These are phyloP conservation scores for Hirundichthys speculiger DNA, from an alignment of 2,113 vertebrate genomes.

Conservation along the genomic window DNA sequence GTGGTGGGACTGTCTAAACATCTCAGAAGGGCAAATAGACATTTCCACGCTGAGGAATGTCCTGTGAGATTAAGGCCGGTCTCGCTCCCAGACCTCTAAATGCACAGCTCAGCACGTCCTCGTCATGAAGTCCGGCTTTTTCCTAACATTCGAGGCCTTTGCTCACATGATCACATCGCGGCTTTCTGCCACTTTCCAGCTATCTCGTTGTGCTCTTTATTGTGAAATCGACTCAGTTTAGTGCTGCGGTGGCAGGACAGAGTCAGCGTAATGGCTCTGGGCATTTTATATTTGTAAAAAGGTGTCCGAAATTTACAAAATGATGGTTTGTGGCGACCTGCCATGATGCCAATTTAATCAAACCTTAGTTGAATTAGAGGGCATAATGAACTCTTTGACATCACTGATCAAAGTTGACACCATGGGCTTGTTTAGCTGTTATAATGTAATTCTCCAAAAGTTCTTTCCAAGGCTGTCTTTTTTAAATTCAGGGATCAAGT, in stretches of 20 bases:
- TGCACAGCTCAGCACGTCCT: slow-evolving; percentile 5
- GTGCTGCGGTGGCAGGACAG: not conserved
- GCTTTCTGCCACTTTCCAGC: not conserved
- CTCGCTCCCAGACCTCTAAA: slow-evolving; percentile 22
- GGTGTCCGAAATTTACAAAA: no score
- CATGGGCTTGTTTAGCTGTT: no score
- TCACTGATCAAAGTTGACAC: no score
- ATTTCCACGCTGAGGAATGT: slow-evolving; percentile 17
- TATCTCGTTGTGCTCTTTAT: not conserved
- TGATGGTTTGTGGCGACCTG: no score
- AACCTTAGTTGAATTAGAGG: no score
- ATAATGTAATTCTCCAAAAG: no score
- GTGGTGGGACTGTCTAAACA: slow-evolving; percentile 57
- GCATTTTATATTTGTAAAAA: no score
- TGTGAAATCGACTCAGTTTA: not conserved
- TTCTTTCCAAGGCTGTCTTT: no score
- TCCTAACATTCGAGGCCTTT: not conserved
- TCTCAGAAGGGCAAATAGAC: slow-evolving; percentile 38
- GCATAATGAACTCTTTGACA: no score
- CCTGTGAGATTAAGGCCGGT: not conserved
- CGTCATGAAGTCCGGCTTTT: slow-evolving; percentile 20
- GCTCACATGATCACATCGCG: not conserved
- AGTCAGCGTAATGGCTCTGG: no score
- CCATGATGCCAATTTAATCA: no score
- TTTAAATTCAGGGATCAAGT: no score